phyloP scores from a whole-genome alignment of 2,113 vertebrate species.

The Antidorcas marsupialis region DNA sequence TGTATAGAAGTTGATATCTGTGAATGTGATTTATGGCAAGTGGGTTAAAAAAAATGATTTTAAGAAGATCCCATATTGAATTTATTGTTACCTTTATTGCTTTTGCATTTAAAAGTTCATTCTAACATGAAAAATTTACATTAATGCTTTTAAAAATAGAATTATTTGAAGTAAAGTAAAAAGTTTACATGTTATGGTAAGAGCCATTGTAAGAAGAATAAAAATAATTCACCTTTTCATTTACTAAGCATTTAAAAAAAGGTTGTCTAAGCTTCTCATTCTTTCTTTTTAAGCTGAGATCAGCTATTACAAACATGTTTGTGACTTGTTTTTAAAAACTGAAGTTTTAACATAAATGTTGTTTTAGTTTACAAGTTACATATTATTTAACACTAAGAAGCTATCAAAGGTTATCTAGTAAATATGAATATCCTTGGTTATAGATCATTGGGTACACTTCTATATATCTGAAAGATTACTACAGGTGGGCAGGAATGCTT shows the following conservation, averaged over 20 bases:
- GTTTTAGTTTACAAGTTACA: background rate
- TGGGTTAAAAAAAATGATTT: background rate
- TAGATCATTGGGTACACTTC: background rate
- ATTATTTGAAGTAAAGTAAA: conserved; percentile 23
- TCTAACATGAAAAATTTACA: conserved; percentile 11
- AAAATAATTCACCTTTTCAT: conserved; percentile 13
- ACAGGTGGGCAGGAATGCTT: background rate
- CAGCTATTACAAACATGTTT: background rate
- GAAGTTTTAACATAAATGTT: conserved; percentile 13
- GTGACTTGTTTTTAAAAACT: conserved; percentile 11
- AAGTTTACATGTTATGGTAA: background rate
- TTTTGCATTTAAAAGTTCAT: conserved; percentile 29
- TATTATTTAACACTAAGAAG: conserved; percentile 16
- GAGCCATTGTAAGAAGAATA: background rate
- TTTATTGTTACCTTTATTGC: background rate
- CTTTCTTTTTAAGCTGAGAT: background rate
- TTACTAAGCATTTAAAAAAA: background rate
- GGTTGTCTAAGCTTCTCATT: background rate
- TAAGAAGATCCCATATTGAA: background rate
- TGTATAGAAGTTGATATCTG: background rate
- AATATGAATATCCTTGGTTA: conserved; percentile 15
- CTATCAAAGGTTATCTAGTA: conserved; percentile 29
- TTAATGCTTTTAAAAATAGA: background rate
- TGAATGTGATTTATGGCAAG: background rate
- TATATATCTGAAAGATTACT: background rate